phyloP scores from a whole-genome alignment of 2,888 invertebrate species.

The Microchrysa polita region DNA sequence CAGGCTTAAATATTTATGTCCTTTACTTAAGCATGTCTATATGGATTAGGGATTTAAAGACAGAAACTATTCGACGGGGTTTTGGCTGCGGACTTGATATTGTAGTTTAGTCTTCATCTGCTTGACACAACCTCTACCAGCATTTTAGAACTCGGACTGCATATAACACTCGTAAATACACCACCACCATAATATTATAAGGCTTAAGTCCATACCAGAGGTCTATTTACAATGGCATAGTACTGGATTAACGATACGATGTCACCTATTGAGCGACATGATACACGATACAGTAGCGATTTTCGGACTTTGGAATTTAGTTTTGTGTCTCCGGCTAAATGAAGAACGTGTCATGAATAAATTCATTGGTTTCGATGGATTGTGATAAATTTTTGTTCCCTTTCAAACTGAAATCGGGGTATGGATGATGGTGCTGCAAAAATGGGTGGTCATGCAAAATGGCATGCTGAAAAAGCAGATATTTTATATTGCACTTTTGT shows the following conservation, averaged over 20 bases:
- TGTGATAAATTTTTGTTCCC: constrained; percentile 34
- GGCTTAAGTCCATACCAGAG: background rate
- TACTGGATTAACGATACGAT: background rate
- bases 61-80: background rate
- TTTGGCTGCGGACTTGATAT: background rate
- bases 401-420: too few species aligned
- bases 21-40: constrained; percentile 24
- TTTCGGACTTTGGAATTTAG: background rate
- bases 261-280: constrained; percentile 1
- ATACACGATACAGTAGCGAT: too few species aligned
- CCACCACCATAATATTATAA: too few species aligned
- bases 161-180: too few species aligned
- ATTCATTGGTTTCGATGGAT: constrained; percentile 35
- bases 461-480: background rate
- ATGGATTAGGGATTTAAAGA: constrained; percentile 7
- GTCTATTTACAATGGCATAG: constrained; percentile 1
- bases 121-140: too few species aligned
- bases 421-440: background rate
- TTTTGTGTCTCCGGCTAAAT: too few species aligned
- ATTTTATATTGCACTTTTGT: constrained; percentile 2
- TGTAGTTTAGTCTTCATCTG: background rate
- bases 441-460: constrained; percentile 27
- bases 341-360: constrained; percentile 37
- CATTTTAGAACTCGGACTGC: too few species aligned
- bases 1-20: constrained; percentile 18